A percentile compares a stretch with the other conserved stretches of the same genome.
These are phyloP conservation scores for Vulpes ferrilata DNA, from an alignment of 2,113 vertebrate species.

Conservation along the genomic window DNA sequence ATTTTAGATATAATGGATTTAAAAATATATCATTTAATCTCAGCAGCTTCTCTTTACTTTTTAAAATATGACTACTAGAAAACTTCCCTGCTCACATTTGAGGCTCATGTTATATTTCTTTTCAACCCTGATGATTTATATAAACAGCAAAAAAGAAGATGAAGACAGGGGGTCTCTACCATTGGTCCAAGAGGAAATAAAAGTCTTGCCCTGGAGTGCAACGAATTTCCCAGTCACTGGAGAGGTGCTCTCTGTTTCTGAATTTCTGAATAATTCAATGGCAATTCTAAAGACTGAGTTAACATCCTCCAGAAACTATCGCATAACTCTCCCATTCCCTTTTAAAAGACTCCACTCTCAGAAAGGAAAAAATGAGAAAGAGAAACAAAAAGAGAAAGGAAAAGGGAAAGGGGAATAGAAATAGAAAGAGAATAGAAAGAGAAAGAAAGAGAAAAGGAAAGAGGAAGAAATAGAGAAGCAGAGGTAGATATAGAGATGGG, in stretches of 20 bases:
- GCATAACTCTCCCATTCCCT: neutral
- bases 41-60: neutral
- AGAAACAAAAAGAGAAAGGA: no score
- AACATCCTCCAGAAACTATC: neutral
- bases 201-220: neutral
- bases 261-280: neutral
- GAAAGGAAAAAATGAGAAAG: neutral
- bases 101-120: neutral
- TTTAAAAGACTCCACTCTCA: neutral
- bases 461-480: neutral
- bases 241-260: neutral
- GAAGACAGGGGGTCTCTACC: neutral
- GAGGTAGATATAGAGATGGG: neutral
- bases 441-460: neutral
- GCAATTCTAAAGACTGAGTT: neutral
- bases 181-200: neutral
- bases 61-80: neutral
- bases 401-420: neutral
- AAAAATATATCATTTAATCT: slow-evolving; percentile 41
- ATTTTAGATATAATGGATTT: neutral
- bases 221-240: neutral
- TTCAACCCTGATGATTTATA: neutral
- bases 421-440: neutral
- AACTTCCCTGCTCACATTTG: neutral
- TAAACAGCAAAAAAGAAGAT: neutral